Percentiles rank a stretch among this genome's conserved stretches.
These are phyloP conservation scores for Bursaphelenchus okinawaensis DNA, from an alignment of 2,888 invertebrate genomes.

Conservation along the genomic window DNA sequence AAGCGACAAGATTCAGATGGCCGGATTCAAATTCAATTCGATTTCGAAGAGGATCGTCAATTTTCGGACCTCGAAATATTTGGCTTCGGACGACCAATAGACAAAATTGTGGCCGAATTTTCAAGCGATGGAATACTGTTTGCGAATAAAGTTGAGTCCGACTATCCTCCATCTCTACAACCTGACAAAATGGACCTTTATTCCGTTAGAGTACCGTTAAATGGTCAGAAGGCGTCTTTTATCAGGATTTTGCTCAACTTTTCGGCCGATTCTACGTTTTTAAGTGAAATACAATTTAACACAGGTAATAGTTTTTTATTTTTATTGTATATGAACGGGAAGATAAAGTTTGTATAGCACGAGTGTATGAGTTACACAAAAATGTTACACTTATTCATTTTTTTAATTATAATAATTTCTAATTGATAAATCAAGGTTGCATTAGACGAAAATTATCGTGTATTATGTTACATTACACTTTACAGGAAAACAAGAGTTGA, in stretches of 20 bases:
- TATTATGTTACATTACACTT: no score
- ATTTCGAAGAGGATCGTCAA: constrained; percentile 80
- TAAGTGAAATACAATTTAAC: constrained; percentile 81
- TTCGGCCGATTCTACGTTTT: constrained; percentile 78
- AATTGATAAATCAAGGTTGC: no score
- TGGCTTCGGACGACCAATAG: constrained; percentile 78
- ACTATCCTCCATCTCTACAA: constrained; percentile 6
- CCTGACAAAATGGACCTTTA: constrained; percentile 14
- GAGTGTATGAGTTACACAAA: no score
- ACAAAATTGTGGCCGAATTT: constrained; percentile 65
- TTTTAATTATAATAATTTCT: no score
- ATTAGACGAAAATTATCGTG: no score
- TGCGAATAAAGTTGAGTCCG: background rate
- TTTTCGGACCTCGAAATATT: constrained; percentile 76
- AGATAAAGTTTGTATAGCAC: no score
- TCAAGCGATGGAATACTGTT: constrained; percentile 15
- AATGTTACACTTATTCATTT: no score
- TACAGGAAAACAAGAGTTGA: background rate
- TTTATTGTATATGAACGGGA: no score
- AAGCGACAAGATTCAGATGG: constrained; percentile 68
- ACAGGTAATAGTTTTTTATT: no score
- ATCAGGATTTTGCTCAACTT: constrained; percentile 62
- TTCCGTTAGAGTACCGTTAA: constrained; percentile 38
- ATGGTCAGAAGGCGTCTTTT: constrained; percentile 31
- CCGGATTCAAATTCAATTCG: constrained; percentile 71